Base-by-base conservation (phyloP, 2,113 vertebrate genomes). In the Eonycteris spelaea region DNA sequence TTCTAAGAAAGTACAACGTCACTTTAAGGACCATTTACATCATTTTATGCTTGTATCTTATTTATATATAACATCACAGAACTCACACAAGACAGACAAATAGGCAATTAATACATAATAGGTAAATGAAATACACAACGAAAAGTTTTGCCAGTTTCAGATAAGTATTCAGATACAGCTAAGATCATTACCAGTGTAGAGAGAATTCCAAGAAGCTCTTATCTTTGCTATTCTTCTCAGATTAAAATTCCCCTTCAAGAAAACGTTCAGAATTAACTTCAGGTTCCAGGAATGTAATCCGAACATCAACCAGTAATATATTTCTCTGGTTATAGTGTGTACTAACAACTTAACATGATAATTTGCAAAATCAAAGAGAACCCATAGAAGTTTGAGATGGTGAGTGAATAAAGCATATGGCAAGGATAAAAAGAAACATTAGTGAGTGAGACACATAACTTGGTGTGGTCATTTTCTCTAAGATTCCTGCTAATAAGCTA, bases 161-260 rank as follows among this genome's bases (percentile, higher is more conserved):
- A 70, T 94, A 95, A 91, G 12, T 89, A 79, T 67, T 73, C 8
- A 51, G 10, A 82, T 15, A 40, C 57, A 48, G 22, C 45, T 59
- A 63, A 1, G 38, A 74, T 45, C 61, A 2, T 78, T 78, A 33
- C 10, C 33, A 96, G 74, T 74, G 48, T 33, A 48, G 19, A 85
- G 7, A 87, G 51, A 88, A 86, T 61, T 85, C 55, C 28, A 82
- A 70, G 53, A 89, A 78, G 12, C 21, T 85, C 43, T 33, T 9
- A 63, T 40, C 16, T 30, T 93, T 86, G 73, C 48, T 92, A 63
- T 83, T 86, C 63, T 22, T 75, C 53, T 91, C 65, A 67, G 45
- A 77, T 95, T 95, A 93, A 95, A 93, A 94, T 93, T 86, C 13
- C 24, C 33, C 71, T 92, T 96, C 48, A 92, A 92, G 75, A 85